Percentiles rank a stretch among this genome's conserved stretches.
Conservation (phyloP, 2,113 vertebrate species). For the Campylomormyrus tamandua region DNA sequence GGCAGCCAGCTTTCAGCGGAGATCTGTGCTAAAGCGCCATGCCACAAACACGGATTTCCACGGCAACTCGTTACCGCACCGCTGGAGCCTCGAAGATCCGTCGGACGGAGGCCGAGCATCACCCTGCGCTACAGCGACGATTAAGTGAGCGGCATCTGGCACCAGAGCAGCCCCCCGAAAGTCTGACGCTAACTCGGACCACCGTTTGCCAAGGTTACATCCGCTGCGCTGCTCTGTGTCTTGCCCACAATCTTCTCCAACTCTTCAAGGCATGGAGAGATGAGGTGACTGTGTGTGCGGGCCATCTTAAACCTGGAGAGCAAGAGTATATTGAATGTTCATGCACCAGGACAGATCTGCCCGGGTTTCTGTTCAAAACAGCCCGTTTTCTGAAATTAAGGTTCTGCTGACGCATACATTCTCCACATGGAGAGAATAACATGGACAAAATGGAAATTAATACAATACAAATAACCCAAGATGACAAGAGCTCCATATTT, state of each 20-base stretch:
- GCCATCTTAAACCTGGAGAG: conserved; percentile 48
- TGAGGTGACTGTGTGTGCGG: conserved; percentile 41
- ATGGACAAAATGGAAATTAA: not conserved
- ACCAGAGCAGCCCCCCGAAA: not conserved
- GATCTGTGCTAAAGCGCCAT: not conserved
- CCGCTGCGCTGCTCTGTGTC: not conserved
- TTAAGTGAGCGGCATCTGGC: not conserved
- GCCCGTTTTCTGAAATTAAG: not conserved
- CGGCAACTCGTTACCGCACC: no score
- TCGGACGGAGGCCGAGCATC: not conserved
- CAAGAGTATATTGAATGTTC: not conserved
- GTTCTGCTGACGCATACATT: not conserved
- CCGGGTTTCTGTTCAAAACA: not conserved
- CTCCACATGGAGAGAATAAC: not conserved
- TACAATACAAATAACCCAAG: not conserved
- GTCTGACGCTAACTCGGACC: not conserved
- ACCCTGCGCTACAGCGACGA: not conserved
- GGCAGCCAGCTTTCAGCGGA: not conserved
- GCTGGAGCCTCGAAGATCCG: not conserved
- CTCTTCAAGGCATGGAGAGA: conserved; percentile 46
- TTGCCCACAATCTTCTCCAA: conserved; percentile 50
- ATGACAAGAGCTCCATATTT: not conserved
- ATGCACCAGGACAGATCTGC: not conserved
- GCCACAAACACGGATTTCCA: not conserved
- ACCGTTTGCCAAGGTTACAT: not conserved